These are phyloP conservation scores for Typhlomys cinereus DNA, from an alignment of 2,113 vertebrate species.

Conservation along the genomic window DNA sequence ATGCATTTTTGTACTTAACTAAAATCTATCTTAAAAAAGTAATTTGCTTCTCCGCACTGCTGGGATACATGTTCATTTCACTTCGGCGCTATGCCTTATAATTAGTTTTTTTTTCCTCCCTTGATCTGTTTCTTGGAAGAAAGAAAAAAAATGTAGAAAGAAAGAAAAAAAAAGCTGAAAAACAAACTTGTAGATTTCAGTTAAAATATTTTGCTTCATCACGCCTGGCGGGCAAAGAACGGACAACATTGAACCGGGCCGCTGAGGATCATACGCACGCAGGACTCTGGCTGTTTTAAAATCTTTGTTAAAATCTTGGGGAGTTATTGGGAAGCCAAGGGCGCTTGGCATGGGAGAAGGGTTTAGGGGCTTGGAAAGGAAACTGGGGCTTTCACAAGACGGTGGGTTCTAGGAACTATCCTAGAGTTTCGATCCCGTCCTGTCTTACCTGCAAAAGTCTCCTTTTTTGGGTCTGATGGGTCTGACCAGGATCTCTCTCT, in stretches of 20 bases:
- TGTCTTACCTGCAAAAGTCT: conserved; percentile 52
- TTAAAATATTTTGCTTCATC: conserved; percentile 72
- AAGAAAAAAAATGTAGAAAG: neutral
- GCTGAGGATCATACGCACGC: neutral
- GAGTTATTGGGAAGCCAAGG: neutral
- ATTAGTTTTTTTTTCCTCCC: conserved; percentile 73
- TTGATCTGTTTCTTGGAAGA: conserved; percentile 58
- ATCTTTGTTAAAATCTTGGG: conserved; percentile 32
- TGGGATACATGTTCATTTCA: conserved; percentile 69
- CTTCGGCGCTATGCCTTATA: conserved; percentile 54
- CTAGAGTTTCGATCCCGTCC: neutral
- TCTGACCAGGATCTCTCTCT: too few species aligned
- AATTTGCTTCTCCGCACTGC: conserved; percentile 63
- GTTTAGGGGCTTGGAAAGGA: conserved; percentile 22
- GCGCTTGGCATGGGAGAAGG: conserved; percentile 31
- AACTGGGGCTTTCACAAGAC: neutral
- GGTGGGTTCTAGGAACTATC: neutral
- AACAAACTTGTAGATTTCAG: conserved; percentile 47
- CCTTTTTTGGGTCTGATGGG: conserved; percentile 25
- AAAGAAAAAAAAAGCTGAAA: neutral
- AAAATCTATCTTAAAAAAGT: conserved; percentile 69
- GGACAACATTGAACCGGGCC: neutral
- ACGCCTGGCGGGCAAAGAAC: conserved; percentile 42
- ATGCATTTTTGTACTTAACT: conserved; percentile 50
- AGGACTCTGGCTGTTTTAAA: neutral